A percentile compares a stretch with the other conserved stretches of the same genome.
Evolutionary conservation across 2,797 vertebrate species (phyloP).

Genomic region (Hemitrygon akajei): DNA sequence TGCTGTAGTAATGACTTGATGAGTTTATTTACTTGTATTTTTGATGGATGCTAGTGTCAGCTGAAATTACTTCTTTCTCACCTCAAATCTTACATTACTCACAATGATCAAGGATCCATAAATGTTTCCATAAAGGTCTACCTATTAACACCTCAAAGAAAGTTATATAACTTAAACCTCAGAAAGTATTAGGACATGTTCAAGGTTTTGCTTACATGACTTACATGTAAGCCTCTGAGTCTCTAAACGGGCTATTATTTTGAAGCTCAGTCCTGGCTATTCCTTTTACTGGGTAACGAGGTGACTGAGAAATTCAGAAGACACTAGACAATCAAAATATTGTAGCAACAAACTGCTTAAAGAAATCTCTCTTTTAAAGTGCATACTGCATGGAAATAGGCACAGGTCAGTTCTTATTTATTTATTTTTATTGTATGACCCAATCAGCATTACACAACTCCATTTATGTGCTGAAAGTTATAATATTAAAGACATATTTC

Average conservation of each 20-base stretch:
- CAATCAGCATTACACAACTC: not conserved
- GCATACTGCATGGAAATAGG: not conserved
- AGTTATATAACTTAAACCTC: not conserved
- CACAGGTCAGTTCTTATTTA: not conserved
- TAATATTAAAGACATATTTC: not conserved
- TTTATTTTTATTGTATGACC: not conserved
- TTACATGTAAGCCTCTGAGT: not conserved
- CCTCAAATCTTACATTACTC: not conserved
- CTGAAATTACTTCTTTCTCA: not conserved
- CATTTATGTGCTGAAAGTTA: not conserved
- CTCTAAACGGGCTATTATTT: not conserved
- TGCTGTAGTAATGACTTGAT: no score
- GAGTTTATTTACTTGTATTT: not conserved
- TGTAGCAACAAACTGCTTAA: not conserved
- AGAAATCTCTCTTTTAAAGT: not conserved
- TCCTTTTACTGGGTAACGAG: not conserved
- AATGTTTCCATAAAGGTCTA: not conserved
- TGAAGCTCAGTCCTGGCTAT: not conserved
- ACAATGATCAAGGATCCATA: not conserved
- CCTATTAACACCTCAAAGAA: not conserved
- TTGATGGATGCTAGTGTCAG: not conserved
- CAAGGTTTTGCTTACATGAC: not conserved
- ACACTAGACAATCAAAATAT: not conserved
- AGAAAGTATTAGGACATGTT: not conserved
- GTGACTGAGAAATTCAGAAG: not conserved